phyloP scores from a whole-genome alignment of 2,888 invertebrate species.

The Lagria hirta region DNA sequence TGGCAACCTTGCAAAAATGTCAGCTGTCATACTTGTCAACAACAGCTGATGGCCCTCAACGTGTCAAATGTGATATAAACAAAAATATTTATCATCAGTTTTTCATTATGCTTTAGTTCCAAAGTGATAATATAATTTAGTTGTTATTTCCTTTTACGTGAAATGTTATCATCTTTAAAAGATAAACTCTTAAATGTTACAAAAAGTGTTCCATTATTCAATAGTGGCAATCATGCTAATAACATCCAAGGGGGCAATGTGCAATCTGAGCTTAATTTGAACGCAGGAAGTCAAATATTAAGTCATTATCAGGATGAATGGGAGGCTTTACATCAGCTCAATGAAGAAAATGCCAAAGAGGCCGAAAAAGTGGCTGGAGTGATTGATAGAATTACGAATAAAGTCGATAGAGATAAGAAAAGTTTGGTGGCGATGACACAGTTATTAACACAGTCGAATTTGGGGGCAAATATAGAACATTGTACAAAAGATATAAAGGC shows the following conservation, averaged over 20 bases:
- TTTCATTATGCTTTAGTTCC: too few relatives aligned
- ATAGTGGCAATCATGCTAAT: conserved; percentile 29
- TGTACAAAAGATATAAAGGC: conserved; percentile 58
- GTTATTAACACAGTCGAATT: conserved; percentile 42
- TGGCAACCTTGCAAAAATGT: too few relatives aligned
- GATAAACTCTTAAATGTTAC: conserved; percentile 40
- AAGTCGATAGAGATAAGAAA: conserved; percentile 41
- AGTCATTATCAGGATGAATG: conserved; percentile 72
- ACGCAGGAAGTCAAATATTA: conserved; percentile 69
- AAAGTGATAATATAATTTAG: too few relatives aligned
- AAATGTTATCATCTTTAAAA: conserved; percentile 42
- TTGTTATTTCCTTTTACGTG: too few relatives aligned
- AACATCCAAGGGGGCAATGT: too few relatives aligned
- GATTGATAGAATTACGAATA: conserved; percentile 52
- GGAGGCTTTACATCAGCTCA: conserved; percentile 68
- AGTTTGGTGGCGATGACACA: conserved; percentile 44
- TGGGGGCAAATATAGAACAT: conserved; percentile 55
- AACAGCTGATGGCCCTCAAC: too few relatives aligned
- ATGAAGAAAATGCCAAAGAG: conserved; percentile 67
- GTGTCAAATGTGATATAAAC: too few relatives aligned
- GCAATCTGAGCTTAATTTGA: conserved; percentile 52
- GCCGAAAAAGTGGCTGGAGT: conserved; percentile 59
- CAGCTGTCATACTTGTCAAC: too few relatives aligned
- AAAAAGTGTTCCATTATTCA: conserved; percentile 40
- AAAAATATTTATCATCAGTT: too few relatives aligned